Conservation (phyloP, 2,113 vertebrate species). For the Atrichornis clamosus region DNA sequence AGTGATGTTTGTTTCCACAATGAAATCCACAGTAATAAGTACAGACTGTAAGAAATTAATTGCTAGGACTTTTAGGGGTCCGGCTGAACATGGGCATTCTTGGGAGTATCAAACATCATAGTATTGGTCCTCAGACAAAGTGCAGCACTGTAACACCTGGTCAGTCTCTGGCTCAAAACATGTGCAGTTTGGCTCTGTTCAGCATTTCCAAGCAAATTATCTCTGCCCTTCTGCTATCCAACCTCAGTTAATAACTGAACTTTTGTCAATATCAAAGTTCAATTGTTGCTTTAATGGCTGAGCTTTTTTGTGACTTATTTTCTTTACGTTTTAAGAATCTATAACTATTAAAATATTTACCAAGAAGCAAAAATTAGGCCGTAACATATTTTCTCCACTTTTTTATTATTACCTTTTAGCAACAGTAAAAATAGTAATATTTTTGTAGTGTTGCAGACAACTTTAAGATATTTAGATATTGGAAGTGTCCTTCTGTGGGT, state of each 20-base stretch:
- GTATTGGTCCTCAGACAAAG: neutral
- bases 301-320: neutral
- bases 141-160: neutral
- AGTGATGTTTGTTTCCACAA: neutral
- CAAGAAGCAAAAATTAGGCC: neutral
- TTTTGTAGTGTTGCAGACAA: neutral
- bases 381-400: neutral
- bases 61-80: neutral
- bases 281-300: neutral
- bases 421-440: neutral
- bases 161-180: neutral
- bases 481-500: neutral
- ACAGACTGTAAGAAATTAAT: neutral
- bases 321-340: neutral
- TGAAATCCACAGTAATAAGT: neutral
- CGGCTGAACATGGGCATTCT: neutral
- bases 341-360: neutral
- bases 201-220: neutral
- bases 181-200: fast-evolving
- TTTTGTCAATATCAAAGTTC: neutral
- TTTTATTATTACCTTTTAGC: neutral
- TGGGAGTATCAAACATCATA: neutral
- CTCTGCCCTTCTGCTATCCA: neutral
- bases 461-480: neutral
- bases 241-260: neutral